Percentiles rank a stretch among this genome's conserved stretches.
phyloP scores from a whole-genome alignment of 2,888 invertebrate genomes.

The Tortrix viridana region DNA sequence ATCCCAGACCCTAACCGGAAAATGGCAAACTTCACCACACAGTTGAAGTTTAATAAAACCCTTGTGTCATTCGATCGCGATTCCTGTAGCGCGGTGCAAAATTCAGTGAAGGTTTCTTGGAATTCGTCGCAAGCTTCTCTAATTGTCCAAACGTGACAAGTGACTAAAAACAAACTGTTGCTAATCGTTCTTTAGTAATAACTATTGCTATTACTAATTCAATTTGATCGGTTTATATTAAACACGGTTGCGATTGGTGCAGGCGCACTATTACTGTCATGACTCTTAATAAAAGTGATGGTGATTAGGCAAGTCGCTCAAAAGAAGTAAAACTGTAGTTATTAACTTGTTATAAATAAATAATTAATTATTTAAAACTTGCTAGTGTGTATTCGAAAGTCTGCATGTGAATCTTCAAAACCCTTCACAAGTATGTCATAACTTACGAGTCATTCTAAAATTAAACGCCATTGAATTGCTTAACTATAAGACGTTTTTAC shows the following conservation, averaged over 20 bases:
- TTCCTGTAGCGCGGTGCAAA: background rate
- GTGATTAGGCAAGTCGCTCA: constrained; percentile 49
- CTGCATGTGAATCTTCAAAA: no score
- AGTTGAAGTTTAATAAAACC: no score
- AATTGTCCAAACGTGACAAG: constrained; percentile 41
- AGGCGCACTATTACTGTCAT: constrained; percentile 15
- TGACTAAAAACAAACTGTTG: constrained; percentile 39
- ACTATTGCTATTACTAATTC: constrained; percentile 16
- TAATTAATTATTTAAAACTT: constrained; percentile 51
- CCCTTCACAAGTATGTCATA: no score
- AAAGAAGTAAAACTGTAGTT: background rate
- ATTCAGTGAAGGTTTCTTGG: constrained; percentile 27
- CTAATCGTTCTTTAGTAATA: constrained; percentile 54
- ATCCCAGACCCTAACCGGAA: no score
- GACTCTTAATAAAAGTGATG: constrained; percentile 16
- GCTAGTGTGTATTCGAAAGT: background rate
- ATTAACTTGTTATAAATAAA: constrained; percentile 38
- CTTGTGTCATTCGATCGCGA: no score
- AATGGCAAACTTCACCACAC: no score
- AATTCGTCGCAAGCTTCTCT: constrained; percentile 33
- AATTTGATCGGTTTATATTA: constrained; percentile 2
- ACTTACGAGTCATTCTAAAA: no score
- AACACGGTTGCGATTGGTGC: constrained; percentile 1
- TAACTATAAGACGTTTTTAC: no score
- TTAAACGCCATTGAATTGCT: no score